phyloP scores from a whole-genome alignment of 2,113 vertebrate species.

The Paradoxurus hermaphroditus region DNA sequence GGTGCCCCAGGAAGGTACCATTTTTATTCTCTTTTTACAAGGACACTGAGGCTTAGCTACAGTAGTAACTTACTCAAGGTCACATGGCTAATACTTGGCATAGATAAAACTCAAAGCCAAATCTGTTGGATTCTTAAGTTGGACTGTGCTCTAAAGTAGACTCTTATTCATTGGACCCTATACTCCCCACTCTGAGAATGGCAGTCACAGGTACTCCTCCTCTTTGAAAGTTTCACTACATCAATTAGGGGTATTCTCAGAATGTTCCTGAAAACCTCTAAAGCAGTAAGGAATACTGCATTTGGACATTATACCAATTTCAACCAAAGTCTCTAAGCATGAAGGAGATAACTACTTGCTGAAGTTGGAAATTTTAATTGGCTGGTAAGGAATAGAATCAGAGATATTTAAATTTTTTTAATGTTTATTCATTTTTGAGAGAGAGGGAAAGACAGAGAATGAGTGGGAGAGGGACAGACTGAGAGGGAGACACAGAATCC shows the following conservation, averaged over 20 bases:
- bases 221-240: background rate
- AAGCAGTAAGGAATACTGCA: background rate
- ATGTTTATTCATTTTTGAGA: too few relatives aligned
- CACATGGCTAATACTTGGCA: background rate
- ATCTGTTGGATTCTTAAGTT: background rate
- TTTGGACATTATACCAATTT: background rate
- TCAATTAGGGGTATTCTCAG: background rate
- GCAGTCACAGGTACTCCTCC: background rate
- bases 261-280: background rate
- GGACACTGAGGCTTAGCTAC: background rate
- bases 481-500: too few relatives aligned
- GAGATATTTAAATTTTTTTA: background rate
- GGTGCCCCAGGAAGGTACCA: background rate
- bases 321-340: background rate
- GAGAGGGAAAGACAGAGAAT: too few relatives aligned
- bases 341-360: background rate
- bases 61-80: background rate
- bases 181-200: background rate
- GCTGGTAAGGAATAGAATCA: background rate
- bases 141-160: background rate
- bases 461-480: too few relatives aligned
- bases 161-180: background rate
- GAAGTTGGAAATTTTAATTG: background rate
- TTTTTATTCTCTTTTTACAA: background rate
- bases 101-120: background rate